phyloP scores from a whole-genome alignment of 2,888 invertebrate genomes.

The Harpagoxenus sublaevis region DNA sequence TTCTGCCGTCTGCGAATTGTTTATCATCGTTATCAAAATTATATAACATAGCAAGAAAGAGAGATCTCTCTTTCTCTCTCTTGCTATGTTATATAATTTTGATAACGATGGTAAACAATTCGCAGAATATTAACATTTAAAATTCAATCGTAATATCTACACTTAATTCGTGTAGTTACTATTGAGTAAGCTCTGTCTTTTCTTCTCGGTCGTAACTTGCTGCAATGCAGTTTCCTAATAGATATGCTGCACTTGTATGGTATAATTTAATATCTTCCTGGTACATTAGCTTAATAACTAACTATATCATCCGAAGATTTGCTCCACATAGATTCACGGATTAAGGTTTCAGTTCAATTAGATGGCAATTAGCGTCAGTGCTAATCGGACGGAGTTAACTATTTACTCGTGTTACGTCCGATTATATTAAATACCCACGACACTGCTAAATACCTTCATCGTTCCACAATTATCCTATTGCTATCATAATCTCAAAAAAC shows the following conservation, averaged over 20 bases:
- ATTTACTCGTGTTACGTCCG: slow-evolving; percentile 12
- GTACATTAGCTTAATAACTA: slow-evolving; percentile 24
- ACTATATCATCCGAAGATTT: slow-evolving; percentile 27
- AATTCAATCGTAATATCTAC: neutral
- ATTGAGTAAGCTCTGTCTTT: neutral
- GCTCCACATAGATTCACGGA: neutral
- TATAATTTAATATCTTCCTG: slow-evolving; percentile 19
- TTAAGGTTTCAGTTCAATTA: slow-evolving; percentile 31
- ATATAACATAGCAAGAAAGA: no score
- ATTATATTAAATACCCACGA: slow-evolving; percentile 9
- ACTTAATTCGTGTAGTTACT: neutral
- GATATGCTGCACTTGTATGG: neutral
- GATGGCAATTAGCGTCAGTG: slow-evolving; percentile 8
- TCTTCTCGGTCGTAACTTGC: neutral
- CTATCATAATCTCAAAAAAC: neutral
- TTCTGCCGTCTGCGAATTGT: no score
- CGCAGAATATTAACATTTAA: neutral
- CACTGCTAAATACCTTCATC: neutral
- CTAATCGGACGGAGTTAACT: neutral
- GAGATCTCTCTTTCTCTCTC: neutral
- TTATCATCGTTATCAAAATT: no score
- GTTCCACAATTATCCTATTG: neutral
- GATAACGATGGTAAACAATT: neutral
- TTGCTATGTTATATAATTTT: neutral
- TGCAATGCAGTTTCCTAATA: slow-evolving; percentile 6